Conservation (phyloP, 2,888 invertebrate species). For the Leptura quadrifasciata region DNA sequence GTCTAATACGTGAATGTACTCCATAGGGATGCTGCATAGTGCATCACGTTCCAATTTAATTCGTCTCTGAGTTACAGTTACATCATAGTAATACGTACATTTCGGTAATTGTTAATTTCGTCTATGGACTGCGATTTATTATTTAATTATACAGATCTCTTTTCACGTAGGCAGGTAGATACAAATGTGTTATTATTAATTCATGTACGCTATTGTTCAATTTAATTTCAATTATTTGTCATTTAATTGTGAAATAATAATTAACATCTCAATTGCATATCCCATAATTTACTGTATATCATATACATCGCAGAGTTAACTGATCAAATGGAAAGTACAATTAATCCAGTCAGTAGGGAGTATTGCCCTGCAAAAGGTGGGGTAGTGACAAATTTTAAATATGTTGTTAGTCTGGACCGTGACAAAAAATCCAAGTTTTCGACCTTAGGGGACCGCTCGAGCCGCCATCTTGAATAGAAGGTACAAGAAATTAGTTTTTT, state of each 20-base stretch:
- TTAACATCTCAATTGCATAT: background rate
- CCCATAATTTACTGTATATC: too few relatives aligned
- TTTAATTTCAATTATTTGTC: background rate
- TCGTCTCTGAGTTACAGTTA: conserved; percentile 49
- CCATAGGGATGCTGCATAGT: conserved; percentile 43
- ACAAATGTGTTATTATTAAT: conserved; percentile 1
- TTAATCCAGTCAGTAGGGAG: too few relatives aligned
- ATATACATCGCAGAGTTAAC: too few relatives aligned
- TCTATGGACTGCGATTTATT: conserved; percentile 11
- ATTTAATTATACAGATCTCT: conserved; percentile 17
- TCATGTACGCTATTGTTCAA: background rate
- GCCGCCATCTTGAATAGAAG: too few relatives aligned
- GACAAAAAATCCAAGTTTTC: too few relatives aligned
- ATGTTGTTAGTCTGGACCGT: too few relatives aligned
- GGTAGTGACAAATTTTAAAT: too few relatives aligned
- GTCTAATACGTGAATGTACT: conserved; percentile 49
- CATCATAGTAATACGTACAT: conserved; percentile 43
- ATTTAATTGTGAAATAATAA: background rate
- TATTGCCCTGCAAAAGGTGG: too few relatives aligned
- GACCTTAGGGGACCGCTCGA: too few relatives aligned
- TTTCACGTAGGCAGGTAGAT: conserved; percentile 4
- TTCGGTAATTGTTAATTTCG: conserved; percentile 49
- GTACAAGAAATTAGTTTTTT: too few relatives aligned
- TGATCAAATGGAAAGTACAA: too few relatives aligned
- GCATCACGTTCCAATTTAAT: conserved; percentile 55